A percentile compares a stretch with the other conserved stretches of the same genome.
phyloP scores from a whole-genome alignment of 2,797 vertebrate species.

The Miichthys miiuy region DNA sequence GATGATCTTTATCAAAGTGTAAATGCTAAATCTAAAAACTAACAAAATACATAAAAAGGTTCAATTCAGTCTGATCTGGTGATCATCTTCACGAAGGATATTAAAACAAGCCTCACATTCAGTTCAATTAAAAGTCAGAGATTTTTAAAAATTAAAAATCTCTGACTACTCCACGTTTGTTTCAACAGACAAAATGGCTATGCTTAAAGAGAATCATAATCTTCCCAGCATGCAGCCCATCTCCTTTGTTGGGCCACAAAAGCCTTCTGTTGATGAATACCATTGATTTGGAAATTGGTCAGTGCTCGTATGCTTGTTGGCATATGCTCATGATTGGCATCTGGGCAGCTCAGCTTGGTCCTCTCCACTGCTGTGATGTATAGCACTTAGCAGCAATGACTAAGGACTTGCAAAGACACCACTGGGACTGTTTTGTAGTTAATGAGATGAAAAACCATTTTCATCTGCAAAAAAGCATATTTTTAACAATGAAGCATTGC shows the following conservation, averaged over 20 bases:
- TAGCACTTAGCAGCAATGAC: conserved; percentile 39
- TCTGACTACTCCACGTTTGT: conserved; percentile 3
- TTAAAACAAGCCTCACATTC: conserved; percentile 20
- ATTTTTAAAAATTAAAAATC: conserved; percentile 11
- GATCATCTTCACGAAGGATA: background rate
- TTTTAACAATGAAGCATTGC: background rate
- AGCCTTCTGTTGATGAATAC: conserved; percentile 17
- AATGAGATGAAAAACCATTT: background rate
- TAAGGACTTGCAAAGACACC: conserved; percentile 41
- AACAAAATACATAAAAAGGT: background rate
- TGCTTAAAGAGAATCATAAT: conserved; percentile 17
- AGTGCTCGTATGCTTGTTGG: conserved; percentile 32
- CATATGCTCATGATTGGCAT: conserved; percentile 32
- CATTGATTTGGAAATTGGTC: conserved; percentile 52
- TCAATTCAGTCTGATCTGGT: background rate
- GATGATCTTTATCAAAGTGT: background rate
- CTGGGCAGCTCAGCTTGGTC: conserved; percentile 36
- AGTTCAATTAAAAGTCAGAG: too few species aligned
- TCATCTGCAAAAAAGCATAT: background rate
- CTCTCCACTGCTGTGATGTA: conserved; percentile 37
- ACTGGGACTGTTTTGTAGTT: background rate
- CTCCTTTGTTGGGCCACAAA: conserved; percentile 31
- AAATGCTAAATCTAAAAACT: background rate
- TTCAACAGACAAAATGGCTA: background rate
- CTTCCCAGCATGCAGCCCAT: conserved; percentile 17